Conservation (phyloP, 2,113 vertebrate genomes). For the Suricata suricatta region DNA sequence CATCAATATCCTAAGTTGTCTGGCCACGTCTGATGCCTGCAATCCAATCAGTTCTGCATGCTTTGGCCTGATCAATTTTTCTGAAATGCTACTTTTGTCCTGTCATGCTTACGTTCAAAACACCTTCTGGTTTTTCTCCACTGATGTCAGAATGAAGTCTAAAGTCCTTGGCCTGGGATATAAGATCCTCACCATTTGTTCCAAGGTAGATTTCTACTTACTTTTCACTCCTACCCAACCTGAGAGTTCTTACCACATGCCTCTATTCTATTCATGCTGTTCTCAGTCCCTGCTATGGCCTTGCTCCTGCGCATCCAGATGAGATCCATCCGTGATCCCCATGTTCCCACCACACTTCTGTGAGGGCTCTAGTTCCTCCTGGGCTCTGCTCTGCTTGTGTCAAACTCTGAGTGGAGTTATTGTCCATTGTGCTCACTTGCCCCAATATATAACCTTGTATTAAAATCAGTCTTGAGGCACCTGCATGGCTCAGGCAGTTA, state of each 20-base stretch:
- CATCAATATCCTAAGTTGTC: neutral
- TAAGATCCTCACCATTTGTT: neutral
- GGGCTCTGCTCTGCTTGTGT: too few species aligned
- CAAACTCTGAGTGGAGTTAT: neutral
- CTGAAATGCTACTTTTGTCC: neutral
- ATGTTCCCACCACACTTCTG: neutral
- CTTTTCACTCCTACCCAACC: neutral
- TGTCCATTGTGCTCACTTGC: too few species aligned
- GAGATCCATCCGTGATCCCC: fast-evolving
- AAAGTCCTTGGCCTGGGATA: neutral
- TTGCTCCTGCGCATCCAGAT: fast-evolving
- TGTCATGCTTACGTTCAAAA: neutral
- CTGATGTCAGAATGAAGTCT: neutral
- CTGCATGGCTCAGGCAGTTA: too few species aligned
- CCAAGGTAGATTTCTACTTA: neutral
- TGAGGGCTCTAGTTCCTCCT: neutral
- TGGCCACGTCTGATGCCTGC: neutral
- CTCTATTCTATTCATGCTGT: fast-evolving
- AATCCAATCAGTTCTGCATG: neutral
- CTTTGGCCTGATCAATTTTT: neutral
- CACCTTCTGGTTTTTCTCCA: neutral
- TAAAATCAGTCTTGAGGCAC: neutral
- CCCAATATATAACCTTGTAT: neutral
- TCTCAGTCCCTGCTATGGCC: too few species aligned
- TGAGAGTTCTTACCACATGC: neutral